Percentiles rank a stretch among this genome's conserved stretches.
These are phyloP conservation scores for Empidonax alnorum DNA, from an alignment of 2,113 vertebrate genomes.

Conservation along the genomic window DNA sequence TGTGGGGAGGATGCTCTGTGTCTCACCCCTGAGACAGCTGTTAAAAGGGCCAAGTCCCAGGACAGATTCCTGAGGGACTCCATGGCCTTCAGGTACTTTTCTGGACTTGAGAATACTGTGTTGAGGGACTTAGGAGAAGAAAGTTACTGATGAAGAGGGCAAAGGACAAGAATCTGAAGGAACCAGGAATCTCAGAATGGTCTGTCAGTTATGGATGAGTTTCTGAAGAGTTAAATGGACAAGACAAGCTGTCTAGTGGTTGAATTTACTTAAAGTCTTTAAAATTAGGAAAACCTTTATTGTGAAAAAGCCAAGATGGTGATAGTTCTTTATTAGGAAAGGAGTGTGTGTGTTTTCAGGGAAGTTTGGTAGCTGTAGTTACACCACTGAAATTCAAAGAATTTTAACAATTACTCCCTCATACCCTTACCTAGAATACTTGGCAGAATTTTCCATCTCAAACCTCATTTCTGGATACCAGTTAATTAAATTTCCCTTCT, in stretches of 20 bases:
- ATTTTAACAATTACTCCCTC: background rate
- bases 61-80: background rate
- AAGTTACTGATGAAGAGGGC: background rate
- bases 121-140: background rate
- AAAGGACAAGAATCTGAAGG: background rate
- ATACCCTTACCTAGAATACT: background rate
- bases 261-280: background rate
- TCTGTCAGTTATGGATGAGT: background rate
- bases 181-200: background rate
- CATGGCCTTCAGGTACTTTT: fast-evolving
- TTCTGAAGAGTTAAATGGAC: background rate
- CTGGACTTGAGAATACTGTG: background rate
- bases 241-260: background rate
- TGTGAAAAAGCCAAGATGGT: background rate
- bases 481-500: slow-evolving; percentile 34
- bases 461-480: background rate
- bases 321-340: background rate
- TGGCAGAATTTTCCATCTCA: background rate
- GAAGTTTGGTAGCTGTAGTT: background rate
- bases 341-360: background rate
- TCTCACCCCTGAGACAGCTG: background rate
- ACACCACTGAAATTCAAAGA: background rate
- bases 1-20: background rate
- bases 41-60: background rate
- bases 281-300: background rate